Evolutionary conservation across 2,797 vertebrate species (phyloP).

Genomic region (Meriones psammophilus): DNA sequence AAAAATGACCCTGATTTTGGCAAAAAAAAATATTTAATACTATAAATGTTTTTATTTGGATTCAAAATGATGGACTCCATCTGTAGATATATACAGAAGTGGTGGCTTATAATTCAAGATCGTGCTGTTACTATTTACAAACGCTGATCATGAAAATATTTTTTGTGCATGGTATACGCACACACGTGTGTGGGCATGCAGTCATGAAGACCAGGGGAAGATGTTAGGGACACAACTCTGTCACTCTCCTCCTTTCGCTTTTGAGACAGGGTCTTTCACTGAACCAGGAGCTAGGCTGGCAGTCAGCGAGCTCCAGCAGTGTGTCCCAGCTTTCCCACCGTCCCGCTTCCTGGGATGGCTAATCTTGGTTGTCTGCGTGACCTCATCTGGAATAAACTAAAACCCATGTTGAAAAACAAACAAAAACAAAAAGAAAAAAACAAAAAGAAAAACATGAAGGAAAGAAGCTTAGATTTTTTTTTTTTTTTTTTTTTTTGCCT

Average conservation of each 20-base stretch:
- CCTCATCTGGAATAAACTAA: not conserved
- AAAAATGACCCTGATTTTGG: not conserved
- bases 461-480: no score
- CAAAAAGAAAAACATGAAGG: no score
- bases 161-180: not conserved
- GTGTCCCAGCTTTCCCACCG: no score
- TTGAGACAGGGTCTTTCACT: not conserved
- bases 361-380: not conserved
- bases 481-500: not conserved
- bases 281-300: not conserved
- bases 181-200: not conserved
- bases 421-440: no score
- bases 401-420: not conserved
- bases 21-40: conserved; percentile 32
- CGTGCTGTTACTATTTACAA: conserved; percentile 16
- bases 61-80: conserved; percentile 45
- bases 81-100: not conserved
- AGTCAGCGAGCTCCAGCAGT: not conserved
- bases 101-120: conserved; percentile 1
- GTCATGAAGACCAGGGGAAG: not conserved
- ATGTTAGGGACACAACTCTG: no score
- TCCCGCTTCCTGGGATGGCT: not conserved
- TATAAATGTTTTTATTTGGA: not conserved
- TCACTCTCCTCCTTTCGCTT: not conserved
- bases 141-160: conserved; percentile 5